Conservation (phyloP, 2,797 vertebrate species). For the Pipistrellus pygmaeus region DNA sequence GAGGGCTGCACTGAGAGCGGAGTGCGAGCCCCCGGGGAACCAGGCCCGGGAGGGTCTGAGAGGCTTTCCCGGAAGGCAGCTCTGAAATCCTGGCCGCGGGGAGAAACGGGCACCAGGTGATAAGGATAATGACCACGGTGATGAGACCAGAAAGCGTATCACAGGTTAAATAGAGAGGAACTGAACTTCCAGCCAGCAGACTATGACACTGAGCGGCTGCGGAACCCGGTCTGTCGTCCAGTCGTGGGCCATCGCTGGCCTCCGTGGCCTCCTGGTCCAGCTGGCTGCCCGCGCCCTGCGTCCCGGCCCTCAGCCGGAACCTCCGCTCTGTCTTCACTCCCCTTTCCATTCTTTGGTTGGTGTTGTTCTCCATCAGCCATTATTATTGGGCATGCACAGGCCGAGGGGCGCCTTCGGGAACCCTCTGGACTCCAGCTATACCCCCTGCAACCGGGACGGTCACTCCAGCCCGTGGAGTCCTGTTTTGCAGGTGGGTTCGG, state of each 20-base stretch:
- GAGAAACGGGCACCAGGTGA: accelerated
- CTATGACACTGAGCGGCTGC: accelerated
- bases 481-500: background rate
- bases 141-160: no score
- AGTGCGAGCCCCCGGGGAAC: no score
- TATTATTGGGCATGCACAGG: background rate
- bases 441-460: background rate
- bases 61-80: accelerated
- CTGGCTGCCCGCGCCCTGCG: accelerated
- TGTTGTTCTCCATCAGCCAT: background rate
- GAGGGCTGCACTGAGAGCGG: accelerated
- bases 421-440: background rate
- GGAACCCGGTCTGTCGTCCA: no score
- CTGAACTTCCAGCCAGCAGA: no score
- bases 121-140: accelerated
- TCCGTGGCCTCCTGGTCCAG: background rate
- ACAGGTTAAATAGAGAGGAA: accelerated
- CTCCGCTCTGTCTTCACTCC: accelerated
- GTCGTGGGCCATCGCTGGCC: accelerated
- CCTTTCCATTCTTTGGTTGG: background rate
- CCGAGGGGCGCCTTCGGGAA: background rate
- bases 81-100: accelerated
- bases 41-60: background rate
- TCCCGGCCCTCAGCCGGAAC: background rate
- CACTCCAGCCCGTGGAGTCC: accelerated